Percentiles rank a stretch among this genome's conserved stretches.
phyloP scores from a whole-genome alignment of 2,113 vertebrate species.

The Pardalotus punctatus region DNA sequence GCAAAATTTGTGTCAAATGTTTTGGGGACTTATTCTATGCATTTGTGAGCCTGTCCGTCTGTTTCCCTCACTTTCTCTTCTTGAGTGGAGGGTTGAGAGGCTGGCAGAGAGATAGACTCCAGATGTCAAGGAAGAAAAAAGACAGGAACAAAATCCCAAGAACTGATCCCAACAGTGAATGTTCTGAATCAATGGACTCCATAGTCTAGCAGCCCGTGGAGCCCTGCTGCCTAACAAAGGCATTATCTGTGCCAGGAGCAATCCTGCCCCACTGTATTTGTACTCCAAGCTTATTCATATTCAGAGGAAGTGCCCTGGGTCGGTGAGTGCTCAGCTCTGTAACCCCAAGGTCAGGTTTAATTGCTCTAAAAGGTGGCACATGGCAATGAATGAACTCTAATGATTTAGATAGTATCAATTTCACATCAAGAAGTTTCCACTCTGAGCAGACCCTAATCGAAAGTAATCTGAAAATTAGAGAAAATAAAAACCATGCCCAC shows the following conservation, averaged over 20 bases:
- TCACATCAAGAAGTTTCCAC: slow-evolving; percentile 85
- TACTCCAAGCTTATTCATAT: slow-evolving; percentile 80
- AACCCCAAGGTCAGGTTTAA: slow-evolving; percentile 86
- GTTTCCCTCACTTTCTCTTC: slow-evolving; percentile 12
- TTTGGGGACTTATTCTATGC: background rate
- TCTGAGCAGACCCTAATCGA: slow-evolving; percentile 79
- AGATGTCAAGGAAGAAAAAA: slow-evolving; percentile 62
- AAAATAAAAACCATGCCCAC: slow-evolving; percentile 84
- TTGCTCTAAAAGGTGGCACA: slow-evolving; percentile 89
- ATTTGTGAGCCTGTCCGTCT: background rate
- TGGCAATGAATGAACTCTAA: slow-evolving; percentile 87
- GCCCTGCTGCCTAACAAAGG: slow-evolving; percentile 43
- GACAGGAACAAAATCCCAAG: background rate
- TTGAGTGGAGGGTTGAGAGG: background rate
- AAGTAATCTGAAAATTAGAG: slow-evolving; percentile 86
- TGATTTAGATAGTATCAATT: slow-evolving; percentile 98
- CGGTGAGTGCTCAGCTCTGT: slow-evolving; percentile 81
- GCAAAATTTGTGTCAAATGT: background rate
- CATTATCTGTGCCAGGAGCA: slow-evolving; percentile 58
- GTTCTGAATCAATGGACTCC: slow-evolving; percentile 68
- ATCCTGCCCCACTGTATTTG: slow-evolving; percentile 49
- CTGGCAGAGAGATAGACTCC: slow-evolving; percentile 71
- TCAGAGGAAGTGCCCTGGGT: slow-evolving; percentile 88
- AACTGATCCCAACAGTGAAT: slow-evolving; percentile 45
- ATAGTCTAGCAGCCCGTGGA: slow-evolving; percentile 7